Percentiles rank a stretch among this genome's conserved stretches.
Conservation (phyloP, 1,140 invertebrate genomes). For the Akabosia matsudoensis region DNA sequence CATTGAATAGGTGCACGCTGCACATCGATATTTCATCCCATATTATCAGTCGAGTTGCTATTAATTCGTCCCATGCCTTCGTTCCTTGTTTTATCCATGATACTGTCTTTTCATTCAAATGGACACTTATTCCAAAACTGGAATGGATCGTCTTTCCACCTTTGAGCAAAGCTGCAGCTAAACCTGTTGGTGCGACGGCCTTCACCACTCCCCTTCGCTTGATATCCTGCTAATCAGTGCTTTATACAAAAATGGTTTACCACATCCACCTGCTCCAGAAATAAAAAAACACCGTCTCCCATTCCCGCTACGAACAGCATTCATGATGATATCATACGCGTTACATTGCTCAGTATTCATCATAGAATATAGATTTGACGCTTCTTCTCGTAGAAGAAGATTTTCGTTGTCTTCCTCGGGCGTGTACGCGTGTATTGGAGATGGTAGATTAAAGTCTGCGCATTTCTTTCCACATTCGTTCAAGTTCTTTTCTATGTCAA, state of each 20-base stretch:
- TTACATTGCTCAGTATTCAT: not conserved
- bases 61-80: not conserved
- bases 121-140: slow-evolving; percentile 53
- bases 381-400: not conserved
- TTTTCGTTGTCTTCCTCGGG: not conserved
- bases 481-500: not conserved
- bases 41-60: slow-evolving; percentile 5
- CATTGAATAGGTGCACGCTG: not conserved
- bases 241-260: slow-evolving; percentile 47
- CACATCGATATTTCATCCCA: slow-evolving; percentile 34
- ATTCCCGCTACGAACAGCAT: slow-evolving; percentile 17
- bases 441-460: not conserved
- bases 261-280: slow-evolving; percentile 28
- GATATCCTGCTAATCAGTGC: slow-evolving; percentile 47
- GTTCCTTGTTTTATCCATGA: slow-evolving; percentile 20
- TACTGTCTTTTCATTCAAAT: slow-evolving; percentile 32
- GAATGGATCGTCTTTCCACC: slow-evolving; percentile 57
- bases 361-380: not conserved
- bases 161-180: slow-evolving; percentile 56
- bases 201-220: slow-evolving; percentile 49
- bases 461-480: not conserved
- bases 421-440: not conserved
- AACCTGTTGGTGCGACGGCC: slow-evolving; percentile 57
- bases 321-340: slow-evolving; percentile 8
- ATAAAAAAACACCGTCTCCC: slow-evolving; percentile 39